Percentiles rank a stretch among this genome's conserved stretches.
Evolutionary conservation across 2,797 vertebrate genomes (phyloP).

Genomic region (Rhynchotus rufescens): DNA sequence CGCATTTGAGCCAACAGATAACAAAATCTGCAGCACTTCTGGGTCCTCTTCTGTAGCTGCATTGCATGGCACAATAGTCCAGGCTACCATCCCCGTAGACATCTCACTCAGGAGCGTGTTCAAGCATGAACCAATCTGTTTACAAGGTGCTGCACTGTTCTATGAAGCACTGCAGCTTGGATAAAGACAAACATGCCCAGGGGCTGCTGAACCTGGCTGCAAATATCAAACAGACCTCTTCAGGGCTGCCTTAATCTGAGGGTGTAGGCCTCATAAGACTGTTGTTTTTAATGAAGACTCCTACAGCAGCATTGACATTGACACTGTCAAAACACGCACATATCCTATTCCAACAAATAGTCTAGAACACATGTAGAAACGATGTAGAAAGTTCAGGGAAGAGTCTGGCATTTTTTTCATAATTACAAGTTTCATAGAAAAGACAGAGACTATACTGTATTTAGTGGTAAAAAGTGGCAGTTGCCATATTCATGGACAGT

Average conservation of each 20-base stretch:
- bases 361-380: neutral
- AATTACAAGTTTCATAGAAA: neutral
- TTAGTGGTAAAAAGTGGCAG: neutral
- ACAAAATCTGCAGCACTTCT: neutral
- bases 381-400: neutral
- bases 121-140: neutral
- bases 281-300: neutral
- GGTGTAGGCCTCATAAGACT: fast-evolving
- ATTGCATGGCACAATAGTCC: fast-evolving
- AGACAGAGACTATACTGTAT: neutral
- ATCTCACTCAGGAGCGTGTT: fast-evolving
- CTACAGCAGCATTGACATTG: neutral
- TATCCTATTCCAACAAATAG: neutral
- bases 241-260: neutral
- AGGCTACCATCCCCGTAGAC: neutral
- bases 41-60: fast-evolving
- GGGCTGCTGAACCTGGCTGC: neutral
- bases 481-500: neutral
- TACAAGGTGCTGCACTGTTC: neutral
- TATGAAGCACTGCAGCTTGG: fast-evolving
- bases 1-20: neutral
- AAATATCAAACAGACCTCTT: neutral
- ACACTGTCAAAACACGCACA: neutral
- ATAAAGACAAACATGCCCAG: neutral
- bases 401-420: neutral